Conservation (phyloP, 92 coral and sea anemone genomes). For the Virgularia gustaviana region DNA sequence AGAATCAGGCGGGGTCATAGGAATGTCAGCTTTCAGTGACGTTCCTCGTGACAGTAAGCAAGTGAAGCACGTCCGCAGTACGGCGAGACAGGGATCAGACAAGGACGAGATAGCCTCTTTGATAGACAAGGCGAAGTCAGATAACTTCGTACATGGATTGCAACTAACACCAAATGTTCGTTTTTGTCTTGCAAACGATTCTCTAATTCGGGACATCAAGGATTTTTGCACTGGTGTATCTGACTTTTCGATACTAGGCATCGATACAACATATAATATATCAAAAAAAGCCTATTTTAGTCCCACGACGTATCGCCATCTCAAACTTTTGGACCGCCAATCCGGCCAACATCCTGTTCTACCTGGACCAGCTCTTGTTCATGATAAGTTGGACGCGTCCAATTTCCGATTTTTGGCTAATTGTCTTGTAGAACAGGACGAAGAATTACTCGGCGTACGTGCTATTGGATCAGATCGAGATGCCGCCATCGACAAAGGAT, state of each 20-base stretch:
- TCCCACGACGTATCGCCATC: conserved; percentile 39
- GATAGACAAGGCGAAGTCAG: conserved; percentile 24
- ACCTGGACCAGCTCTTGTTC: conserved; percentile 51
- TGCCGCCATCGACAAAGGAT: conserved; percentile 42
- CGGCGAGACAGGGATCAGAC: background rate
- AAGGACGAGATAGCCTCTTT: conserved; percentile 42
- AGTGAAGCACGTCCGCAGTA: conserved; percentile 30
- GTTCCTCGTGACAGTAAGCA: conserved; percentile 35
- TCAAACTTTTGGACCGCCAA: conserved; percentile 31
- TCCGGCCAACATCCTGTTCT: conserved; percentile 47
- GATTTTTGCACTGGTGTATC: conserved; percentile 23
- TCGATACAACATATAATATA: conserved; percentile 51
- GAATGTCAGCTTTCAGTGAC: conserved; percentile 18
- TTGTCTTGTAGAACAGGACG: conserved; percentile 26
- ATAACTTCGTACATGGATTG: conserved; percentile 21
- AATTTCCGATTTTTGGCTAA: conserved; percentile 42
- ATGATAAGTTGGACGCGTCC: conserved; percentile 31
- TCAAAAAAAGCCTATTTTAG: conserved; percentile 39
- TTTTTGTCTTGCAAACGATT: conserved; percentile 31
- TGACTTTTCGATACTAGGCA: conserved; percentile 35
- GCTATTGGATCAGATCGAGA: conserved; percentile 52
- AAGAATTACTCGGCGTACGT: conserved; percentile 3
- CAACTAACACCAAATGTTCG: conserved; percentile 39
- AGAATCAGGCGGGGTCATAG: conserved; percentile 33
- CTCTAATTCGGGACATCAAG: conserved; percentile 13